A percentile compares a stretch with the other conserved stretches of the same genome.
These are phyloP conservation scores for Radopholus similis DNA, from an alignment of 1,140 invertebrate genomes.

Conservation along the genomic window DNA sequence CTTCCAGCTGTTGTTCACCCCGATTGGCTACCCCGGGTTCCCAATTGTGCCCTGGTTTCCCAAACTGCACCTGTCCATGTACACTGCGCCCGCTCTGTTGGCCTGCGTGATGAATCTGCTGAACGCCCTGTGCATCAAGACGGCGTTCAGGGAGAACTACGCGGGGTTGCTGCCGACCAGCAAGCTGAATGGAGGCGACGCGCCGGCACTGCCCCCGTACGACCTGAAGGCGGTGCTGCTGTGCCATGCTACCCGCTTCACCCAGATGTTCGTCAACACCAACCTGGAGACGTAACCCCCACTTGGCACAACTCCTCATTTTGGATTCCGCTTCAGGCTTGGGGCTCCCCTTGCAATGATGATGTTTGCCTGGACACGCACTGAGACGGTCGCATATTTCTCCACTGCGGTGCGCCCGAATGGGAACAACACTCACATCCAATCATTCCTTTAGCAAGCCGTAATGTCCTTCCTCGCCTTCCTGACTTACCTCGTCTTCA, in stretches of 20 bases:
- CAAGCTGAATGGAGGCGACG: not conserved
- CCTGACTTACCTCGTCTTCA: slow-evolving; percentile 29
- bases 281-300: slow-evolving; percentile 34
- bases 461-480: slow-evolving; percentile 30
- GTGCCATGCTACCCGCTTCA: slow-evolving; percentile 36
- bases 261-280: slow-evolving; percentile 42
- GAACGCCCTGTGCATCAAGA: slow-evolving; percentile 23
- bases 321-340: slow-evolving; percentile 18
- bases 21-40: slow-evolving; percentile 25
- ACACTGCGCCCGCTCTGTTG: slow-evolving; percentile 34
- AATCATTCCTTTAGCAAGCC: slow-evolving; percentile 15
- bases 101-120: slow-evolving; percentile 33
- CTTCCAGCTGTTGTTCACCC: slow-evolving; percentile 34
- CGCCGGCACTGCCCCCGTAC: slow-evolving; percentile 21
- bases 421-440: not conserved
- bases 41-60: not conserved
- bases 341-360: slow-evolving; percentile 35
- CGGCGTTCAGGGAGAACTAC: slow-evolving; percentile 32
- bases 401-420: slow-evolving; percentile 13
- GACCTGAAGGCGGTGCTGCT: slow-evolving; percentile 20
- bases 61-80: slow-evolving; percentile 18
- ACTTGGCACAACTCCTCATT: not conserved
- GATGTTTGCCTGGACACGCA: slow-evolving; percentile 36
- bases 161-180: slow-evolving; percentile 12
- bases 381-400: slow-evolving; percentile 26